phyloP scores from a whole-genome alignment of 2,888 invertebrate genomes.

The Megalurothrips usitatus region DNA sequence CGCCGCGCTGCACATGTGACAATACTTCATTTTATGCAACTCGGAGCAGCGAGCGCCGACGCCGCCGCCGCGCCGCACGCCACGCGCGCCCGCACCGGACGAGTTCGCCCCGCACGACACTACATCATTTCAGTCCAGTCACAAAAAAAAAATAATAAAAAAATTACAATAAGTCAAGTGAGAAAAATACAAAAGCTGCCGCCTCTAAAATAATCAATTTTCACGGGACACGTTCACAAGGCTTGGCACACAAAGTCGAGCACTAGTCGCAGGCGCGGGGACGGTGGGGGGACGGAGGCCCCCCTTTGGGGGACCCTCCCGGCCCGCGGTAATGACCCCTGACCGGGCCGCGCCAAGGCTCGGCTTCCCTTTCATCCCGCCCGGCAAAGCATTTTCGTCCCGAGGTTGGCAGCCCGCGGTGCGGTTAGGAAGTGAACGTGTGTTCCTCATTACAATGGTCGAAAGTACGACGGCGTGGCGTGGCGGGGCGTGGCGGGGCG shows the following conservation, averaged over 20 bases:
- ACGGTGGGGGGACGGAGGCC: too few species aligned
- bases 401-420: neutral
- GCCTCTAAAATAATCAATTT: too few species aligned
- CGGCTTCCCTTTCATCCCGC: neutral
- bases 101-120: neutral
- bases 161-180: too few species aligned
- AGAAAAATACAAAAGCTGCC: too few species aligned
- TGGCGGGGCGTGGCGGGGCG: neutral
- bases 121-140: too few species aligned
- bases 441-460: conserved; percentile 21
- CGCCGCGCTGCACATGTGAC: neutral
- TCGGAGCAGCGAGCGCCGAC: neutral
- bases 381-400: neutral
- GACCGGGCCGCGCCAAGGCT: conserved; percentile 1
- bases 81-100: neutral
- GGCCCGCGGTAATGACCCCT: too few species aligned
- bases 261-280: too few species aligned
- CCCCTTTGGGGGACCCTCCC: too few species aligned
- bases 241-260: too few species aligned
- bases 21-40: conserved; percentile 20
- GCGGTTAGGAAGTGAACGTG: conserved; percentile 2
- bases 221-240: too few species aligned
- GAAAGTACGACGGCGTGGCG: neutral
- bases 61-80: neutral
- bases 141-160: too few species aligned